Conservation (phyloP, 2,113 vertebrate genomes). For the Oreotragus oreotragus region DNA sequence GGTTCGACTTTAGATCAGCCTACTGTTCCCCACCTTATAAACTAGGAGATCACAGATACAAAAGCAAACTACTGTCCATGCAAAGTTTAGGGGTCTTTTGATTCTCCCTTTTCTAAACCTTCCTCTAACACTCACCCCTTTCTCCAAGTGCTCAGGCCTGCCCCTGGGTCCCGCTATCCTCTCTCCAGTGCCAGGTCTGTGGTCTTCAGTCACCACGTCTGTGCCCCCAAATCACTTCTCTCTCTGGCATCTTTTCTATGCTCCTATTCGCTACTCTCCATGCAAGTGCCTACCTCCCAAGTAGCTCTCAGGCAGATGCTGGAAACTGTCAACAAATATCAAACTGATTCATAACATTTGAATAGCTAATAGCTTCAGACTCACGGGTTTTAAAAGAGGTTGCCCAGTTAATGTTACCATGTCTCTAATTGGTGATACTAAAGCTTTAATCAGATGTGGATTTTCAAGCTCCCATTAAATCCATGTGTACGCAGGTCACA, state of each 20-base stretch:
- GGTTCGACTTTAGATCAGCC: neutral
- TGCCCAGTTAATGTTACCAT: neutral
- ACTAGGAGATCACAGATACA: neutral
- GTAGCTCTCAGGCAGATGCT: neutral
- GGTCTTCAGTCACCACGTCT: neutral
- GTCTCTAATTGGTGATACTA: slow-evolving; percentile 37
- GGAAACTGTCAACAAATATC: neutral
- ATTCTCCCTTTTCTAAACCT: neutral
- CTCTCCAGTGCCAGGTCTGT: neutral
- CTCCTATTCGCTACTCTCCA: neutral
- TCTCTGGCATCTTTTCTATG: neutral
- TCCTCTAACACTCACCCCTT: neutral
- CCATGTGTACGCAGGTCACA: slow-evolving; percentile 31
- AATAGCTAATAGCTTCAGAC: slow-evolving; percentile 24
- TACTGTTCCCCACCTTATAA: neutral
- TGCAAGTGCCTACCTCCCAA: neutral
- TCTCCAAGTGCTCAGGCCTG: neutral
- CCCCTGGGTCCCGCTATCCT: neutral
- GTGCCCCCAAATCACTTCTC: neutral
- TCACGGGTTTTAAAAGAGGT: neutral
- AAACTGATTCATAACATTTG: neutral
- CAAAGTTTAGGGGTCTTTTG: neutral
- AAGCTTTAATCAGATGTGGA: slow-evolving; percentile 30
- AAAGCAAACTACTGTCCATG: neutral
- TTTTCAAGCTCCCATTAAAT: slow-evolving; percentile 45